Conservation (phyloP, 2,888 invertebrate species). For the Plutella xylostella region DNA sequence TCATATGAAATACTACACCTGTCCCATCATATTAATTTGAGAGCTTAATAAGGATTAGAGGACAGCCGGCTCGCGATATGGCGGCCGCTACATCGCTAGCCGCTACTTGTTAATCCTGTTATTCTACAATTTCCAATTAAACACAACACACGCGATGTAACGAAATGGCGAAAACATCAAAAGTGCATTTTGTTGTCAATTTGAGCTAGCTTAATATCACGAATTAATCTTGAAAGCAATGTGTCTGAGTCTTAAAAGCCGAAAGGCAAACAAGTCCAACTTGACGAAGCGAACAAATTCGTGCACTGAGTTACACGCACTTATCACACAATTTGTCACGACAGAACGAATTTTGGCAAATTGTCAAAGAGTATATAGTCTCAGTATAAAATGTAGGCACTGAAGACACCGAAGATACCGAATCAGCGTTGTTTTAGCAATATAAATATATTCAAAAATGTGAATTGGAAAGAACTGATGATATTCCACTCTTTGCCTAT, state of each 20-base stretch:
- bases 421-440: too few species aligned
- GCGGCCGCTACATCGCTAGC: neutral
- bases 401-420: too few species aligned
- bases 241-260: slow-evolving; percentile 4
- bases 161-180: neutral
- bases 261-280: slow-evolving; percentile 2
- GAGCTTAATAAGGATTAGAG: slow-evolving; percentile 1
- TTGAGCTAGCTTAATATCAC: neutral
- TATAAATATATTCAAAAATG: too few species aligned
- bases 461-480: too few species aligned
- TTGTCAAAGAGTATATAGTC: slow-evolving; percentile 36
- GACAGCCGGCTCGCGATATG: neutral
- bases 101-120: neutral
- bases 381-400: too few species aligned
- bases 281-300: slow-evolving; percentile 23
- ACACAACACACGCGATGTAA: neutral
- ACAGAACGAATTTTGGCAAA: slow-evolving; percentile 41
- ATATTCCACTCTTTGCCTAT: too few species aligned
- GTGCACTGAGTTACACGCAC: slow-evolving; percentile 36
- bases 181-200: neutral
- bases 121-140: neutral
- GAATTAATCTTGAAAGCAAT: slow-evolving; percentile 5
- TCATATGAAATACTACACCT: too few species aligned
- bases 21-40: too few species aligned
- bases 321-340: slow-evolving; percentile 65